Evolutionary conservation across 1,140 invertebrate genomes (phyloP), one percentile per base, ranked within the genome.

Genomic region (Sitophilus oryzae): DNA sequence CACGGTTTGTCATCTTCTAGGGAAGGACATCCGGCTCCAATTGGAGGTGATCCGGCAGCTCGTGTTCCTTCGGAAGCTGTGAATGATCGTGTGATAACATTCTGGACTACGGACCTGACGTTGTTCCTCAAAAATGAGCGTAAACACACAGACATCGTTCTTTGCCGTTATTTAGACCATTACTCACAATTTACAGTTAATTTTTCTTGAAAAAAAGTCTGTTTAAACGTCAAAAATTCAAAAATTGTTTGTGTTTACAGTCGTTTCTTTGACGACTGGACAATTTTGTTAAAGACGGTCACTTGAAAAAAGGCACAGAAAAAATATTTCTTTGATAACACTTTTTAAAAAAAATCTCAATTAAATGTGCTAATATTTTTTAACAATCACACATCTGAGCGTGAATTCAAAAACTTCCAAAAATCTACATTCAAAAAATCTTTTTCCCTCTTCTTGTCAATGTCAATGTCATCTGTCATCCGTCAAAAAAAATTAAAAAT

Each of bases 121-220:
- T 36, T 20, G 15, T 30, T 42, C 21, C 19, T 35, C n/a, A 59
- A 14, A 18, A 56, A n/a, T 11, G 43, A 6, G 9, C 58, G 47
- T 35, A 59, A 18, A 37, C 37, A 38, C 41, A 59, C 23, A 34
- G 52, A 22, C 58, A 59, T 59, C 11, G n/a, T 53, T 42, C 4
- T 16, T 36, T 35, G 38, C 14, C 18, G 34, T 15, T 52, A 51
- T 22, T 51, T 59, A 52, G 43, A 30, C 20, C 42, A 45, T 59
- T 59, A 56, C 47, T 59, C 52, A 48, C 52, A 59, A 59, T 59
- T 59, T 59, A 23, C 42, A 14, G 22, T 19, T 51, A 45, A 52
- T 59, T 59, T 55, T 50, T 2, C 1, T n/a, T 8, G n/a, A 42
- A 18, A 42, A 37, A 44, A 53, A 38, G 43, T 30, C 35, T 53